A percentile compares a stretch with the other conserved stretches of the same genome.
These are phyloP conservation scores for Apostichopus japonicus DNA, from an alignment of 35 echinoderm and acorn worm genomes.

Conservation along the genomic window DNA sequence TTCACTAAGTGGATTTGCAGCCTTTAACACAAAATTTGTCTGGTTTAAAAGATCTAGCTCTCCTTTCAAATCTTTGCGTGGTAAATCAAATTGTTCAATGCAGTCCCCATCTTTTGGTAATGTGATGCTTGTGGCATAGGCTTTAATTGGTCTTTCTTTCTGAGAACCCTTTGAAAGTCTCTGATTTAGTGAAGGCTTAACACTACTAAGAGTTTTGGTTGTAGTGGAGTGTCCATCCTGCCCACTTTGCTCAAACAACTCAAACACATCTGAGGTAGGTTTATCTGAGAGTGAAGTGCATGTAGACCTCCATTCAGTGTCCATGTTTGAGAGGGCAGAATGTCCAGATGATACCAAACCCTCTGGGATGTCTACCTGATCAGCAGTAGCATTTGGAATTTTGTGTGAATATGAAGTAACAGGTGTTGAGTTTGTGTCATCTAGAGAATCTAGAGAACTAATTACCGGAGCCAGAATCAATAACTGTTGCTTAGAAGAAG, in stretches of 20 bases:
- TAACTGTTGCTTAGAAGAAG: neutral
- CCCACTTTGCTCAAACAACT: neutral
- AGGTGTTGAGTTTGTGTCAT: neutral
- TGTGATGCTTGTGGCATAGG: neutral
- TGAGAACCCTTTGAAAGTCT: too few relatives aligned
- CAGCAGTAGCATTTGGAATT: neutral
- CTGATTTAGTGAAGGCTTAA: neutral
- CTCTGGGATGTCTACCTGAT: neutral
- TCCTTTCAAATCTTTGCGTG: neutral
- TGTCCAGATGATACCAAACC: neutral
- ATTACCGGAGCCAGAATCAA: neutral
- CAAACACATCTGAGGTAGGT: neutral
- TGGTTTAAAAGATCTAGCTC: neutral
- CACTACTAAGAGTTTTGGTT: neutral
- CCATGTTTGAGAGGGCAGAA: neutral
- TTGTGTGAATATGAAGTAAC: neutral
- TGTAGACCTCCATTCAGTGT: neutral
- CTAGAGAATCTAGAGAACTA: neutral
- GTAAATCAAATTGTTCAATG: neutral
- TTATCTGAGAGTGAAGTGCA: neutral
- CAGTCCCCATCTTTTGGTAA: neutral
- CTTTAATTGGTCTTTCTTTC: too few relatives aligned
- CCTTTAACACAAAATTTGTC: neutral
- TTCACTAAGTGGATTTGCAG: neutral
- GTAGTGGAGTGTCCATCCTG: neutral